These are phyloP conservation scores for Clarias batrachus DNA, from an alignment of 2,113 vertebrate species.

Conservation along the genomic window DNA sequence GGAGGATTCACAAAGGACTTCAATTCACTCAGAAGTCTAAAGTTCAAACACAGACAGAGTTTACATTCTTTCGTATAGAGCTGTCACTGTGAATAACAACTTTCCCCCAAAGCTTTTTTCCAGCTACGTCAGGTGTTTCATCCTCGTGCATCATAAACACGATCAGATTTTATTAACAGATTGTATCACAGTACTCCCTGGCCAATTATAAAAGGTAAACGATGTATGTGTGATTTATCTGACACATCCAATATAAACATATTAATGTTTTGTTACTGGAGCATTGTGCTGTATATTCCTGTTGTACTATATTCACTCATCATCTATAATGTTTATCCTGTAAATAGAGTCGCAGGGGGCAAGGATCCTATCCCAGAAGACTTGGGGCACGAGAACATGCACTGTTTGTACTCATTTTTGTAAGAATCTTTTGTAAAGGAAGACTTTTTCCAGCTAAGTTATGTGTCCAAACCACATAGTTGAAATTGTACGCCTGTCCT, in stretches of 20 bases:
- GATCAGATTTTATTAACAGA: background rate
- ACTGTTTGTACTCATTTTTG: no score
- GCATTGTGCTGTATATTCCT: no score
- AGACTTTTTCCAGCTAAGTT: background rate
- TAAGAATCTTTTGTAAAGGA: background rate
- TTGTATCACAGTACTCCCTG: background rate
- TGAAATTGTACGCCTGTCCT: background rate
- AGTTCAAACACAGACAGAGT: background rate
- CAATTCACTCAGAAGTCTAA: background rate
- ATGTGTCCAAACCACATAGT: background rate
- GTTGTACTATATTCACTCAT: no score
- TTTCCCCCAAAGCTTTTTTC: background rate
- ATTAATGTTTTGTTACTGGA: no score
- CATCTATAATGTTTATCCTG: no score
- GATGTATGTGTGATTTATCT: no score
- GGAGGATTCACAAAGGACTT: background rate
- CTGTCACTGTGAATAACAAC: background rate
- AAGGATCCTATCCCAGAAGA: no score
- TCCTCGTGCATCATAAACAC: background rate
- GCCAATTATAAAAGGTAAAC: no score
- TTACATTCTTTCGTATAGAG: background rate
- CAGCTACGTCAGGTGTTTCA: background rate
- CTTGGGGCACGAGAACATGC: no score
- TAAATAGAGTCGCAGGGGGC: no score
- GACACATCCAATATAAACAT: no score